Evolutionary conservation across 2,113 vertebrate genomes (phyloP), one percentile per base, ranked within the genome.

Genomic region (Alces alces): DNA sequence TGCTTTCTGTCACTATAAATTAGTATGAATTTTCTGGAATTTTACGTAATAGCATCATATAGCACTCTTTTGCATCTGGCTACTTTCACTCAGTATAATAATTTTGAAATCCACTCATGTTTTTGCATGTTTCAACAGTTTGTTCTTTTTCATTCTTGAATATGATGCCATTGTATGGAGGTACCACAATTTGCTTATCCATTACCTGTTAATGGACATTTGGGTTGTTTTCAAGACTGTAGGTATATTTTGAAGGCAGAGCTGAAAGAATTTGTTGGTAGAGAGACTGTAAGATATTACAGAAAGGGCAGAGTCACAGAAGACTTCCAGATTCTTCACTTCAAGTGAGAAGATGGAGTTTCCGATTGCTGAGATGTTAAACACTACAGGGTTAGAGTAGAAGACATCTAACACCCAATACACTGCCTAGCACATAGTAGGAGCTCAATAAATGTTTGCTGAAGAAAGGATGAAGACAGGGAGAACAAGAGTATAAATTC

Each of bases 121-220:
- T 16, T 45, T 6, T n/a, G 3, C 21, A 12, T 2, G 6, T 4
- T 19, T 28, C 19, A 25, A 50, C 2, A 17, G n/a, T 50, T 27
- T 19, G 23, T 27, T 70, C 36, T 66, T 79, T 91, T 36, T 47
- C 28, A 36, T n/a, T 73, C 50, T 15, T 23, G 25, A 64, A 54
- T 45, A 85, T 15, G 19, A 30, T 4, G 85, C 33, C 66, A 43
- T 17, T 7, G 5, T 10, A n/a, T 17, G 17, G 23, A 15, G 13
- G 23, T 28, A 30, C 21, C 10, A 45, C 2, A 15, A 21, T 47
- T n/a, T 54, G 43, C 61, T 89, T 19, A 55, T 50, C 15, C 21
- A 45, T n/a, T 64, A 78, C 43, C 27, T 84, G 2, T 5, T 73
- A 15, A 19, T 76, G 88, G 61, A 61, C 7, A 23, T 55, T 25